Conservation (phyloP, 2,888 invertebrate species). For the Chironomus tentans region DNA sequence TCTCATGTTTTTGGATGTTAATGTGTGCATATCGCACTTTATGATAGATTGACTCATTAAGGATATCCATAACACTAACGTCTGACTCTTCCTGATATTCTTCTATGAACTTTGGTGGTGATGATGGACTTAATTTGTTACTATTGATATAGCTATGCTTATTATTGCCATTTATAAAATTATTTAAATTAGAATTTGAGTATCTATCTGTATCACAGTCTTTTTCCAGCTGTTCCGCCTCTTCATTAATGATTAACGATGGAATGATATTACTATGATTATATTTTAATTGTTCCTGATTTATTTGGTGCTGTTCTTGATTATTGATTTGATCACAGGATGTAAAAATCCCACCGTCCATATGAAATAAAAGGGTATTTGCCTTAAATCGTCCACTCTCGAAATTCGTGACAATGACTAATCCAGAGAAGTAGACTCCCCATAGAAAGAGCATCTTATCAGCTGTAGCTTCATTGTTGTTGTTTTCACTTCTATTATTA, state of each 20-base stretch:
- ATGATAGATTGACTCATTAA: constrained; percentile 28
- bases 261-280: not conserved
- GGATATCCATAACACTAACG: not conserved
- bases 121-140: not conserved
- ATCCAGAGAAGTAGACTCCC: constrained; percentile 77
- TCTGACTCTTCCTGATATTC: not conserved
- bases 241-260: not conserved
- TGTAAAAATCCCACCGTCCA: constrained; percentile 81
- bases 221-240: not conserved
- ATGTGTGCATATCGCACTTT: constrained; percentile 38
- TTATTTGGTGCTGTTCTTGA: not conserved
- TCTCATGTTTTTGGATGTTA: constrained; percentile 50
- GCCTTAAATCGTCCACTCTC: constrained; percentile 33
- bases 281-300: not conserved
- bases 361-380: constrained; percentile 67
- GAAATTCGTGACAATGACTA: constrained; percentile 46
- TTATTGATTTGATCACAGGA: constrained; percentile 31
- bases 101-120: not conserved
- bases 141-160: no score
- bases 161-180: not conserved
- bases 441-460: constrained; percentile 65
- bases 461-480: constrained; percentile 32
- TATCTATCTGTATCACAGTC: constrained; percentile 17
- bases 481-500: not conserved
- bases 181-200: not conserved